Base-by-base conservation (phyloP, 2,888 invertebrate genomes). In the Dromius quadrimaculatus region DNA sequence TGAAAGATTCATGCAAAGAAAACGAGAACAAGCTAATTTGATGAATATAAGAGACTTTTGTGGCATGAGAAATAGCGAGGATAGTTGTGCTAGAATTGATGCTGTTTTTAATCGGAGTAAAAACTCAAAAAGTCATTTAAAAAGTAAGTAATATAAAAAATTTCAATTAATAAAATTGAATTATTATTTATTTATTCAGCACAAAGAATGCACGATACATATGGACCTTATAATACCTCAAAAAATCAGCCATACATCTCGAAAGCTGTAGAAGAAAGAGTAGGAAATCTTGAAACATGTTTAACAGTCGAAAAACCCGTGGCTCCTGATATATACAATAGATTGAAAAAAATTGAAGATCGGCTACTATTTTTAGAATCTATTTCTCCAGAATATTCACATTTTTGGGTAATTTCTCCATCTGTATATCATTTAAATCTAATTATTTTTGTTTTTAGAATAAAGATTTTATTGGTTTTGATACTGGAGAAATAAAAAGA, bases 41-140 rank as follows among this genome's bases (percentile, higher is more conserved):
- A 86, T 86, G 72, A 94, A 94, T 79, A 85, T 91, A 15, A 86
- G 89, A 74, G 94, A 94, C 79, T 94, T 93, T 79, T 91, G 90
- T 66, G 82, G 82, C 71, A 77, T 77, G 72, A 80, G 81, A 54
- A 84, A 85, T 68, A 84, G 83, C 19, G 83, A 85, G 73, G 84
- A 84, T 73, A 88, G 88, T 0, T 94, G 94, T 82, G 94, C 94
- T 0, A 84, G 94, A 77, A 89, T 92, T 9, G 87, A 92, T 78
- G 90, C 93, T 38, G 86, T 89, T 74, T 87, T 93, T 71, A 84
- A 90, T 2, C 89, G 88, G 74, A 85, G 90, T 63, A 90, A 88
- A 75, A 91, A 90, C 78, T 90, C 91, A 0, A 92, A 90, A 78
- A 90, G 93, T 73, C 94, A 93, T 82, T 85, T 94, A 69, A 91